Evolutionary conservation across 2,888 invertebrate genomes (phyloP).

Genomic region (Mimas tiliae): DNA sequence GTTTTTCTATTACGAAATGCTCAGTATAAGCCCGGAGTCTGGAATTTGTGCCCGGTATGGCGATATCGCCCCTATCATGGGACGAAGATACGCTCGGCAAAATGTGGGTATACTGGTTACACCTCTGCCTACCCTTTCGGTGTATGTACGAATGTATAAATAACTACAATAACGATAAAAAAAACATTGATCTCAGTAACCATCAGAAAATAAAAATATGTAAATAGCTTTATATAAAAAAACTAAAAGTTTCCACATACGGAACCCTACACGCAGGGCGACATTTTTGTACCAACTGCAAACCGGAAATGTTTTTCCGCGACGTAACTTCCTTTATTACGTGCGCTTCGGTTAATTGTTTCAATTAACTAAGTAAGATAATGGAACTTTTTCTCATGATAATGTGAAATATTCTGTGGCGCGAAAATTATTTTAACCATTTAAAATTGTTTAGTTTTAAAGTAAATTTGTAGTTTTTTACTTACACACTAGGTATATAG

Average conservation of each 20-base stretch:
- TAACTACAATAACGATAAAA: not conserved
- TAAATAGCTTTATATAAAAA: too few species aligned
- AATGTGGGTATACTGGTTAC: too few species aligned
- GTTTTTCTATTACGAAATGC: too few species aligned
- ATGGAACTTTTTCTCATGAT: constrained; percentile 22
- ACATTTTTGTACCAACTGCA: constrained; percentile 22
- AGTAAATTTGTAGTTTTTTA: not conserved
- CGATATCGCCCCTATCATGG: too few species aligned
- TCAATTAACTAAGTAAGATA: constrained; percentile 61
- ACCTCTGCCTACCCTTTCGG: too few species aligned
- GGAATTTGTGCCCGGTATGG: too few species aligned
- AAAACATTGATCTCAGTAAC: too few species aligned
- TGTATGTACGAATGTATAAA: too few species aligned
- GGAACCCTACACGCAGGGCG: constrained; percentile 25
- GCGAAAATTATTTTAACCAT: not conserved
- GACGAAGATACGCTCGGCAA: too few species aligned
- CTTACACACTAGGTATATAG: too few species aligned
- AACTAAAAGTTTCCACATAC: not conserved
- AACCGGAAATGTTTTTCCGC: constrained; percentile 28
- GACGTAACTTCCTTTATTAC: constrained; percentile 52
- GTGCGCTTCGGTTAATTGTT: constrained; percentile 59
- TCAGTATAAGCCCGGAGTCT: too few species aligned
- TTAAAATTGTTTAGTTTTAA: not conserved
- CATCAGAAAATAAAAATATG: too few species aligned
- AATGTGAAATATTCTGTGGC: constrained; percentile 19